phyloP scores from a whole-genome alignment of 2,113 vertebrate genomes.

The Myotis davidii region DNA sequence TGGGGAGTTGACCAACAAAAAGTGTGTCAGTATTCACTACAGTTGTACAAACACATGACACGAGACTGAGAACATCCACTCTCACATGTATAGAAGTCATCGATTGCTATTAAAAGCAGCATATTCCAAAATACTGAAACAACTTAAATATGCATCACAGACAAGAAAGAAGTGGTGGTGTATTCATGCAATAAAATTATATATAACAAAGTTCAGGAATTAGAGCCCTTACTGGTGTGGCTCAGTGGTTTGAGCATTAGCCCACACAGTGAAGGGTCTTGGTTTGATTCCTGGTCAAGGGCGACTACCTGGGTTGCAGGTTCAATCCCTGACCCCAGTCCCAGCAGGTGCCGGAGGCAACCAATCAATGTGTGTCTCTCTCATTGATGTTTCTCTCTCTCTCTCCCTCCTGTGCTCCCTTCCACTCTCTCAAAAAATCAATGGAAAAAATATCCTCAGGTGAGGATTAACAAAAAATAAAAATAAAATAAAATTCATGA shows the following conservation, averaged over 20 bases:
- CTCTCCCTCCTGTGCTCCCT: fast-evolving
- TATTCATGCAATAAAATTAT: neutral
- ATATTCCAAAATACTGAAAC: neutral
- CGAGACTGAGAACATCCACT: neutral
- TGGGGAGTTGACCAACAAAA: neutral
- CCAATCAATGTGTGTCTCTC: too few relatives aligned
- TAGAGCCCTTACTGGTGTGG: too few relatives aligned
- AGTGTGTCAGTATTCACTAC: neutral
- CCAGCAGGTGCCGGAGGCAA: too few relatives aligned
- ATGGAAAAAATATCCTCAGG: too few relatives aligned
- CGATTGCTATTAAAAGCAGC: neutral
- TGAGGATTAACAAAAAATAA: neutral
- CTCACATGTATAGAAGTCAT: neutral
- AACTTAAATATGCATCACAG: neutral
- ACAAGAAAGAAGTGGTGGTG: neutral
- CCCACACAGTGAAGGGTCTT: too few relatives aligned
- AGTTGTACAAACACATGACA: neutral
- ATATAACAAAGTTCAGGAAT: neutral
- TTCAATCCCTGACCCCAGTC: too few relatives aligned
- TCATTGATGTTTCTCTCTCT: too few relatives aligned
- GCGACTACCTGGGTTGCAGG: too few relatives aligned
- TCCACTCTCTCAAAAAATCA: too few relatives aligned
- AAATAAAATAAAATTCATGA: conserved; percentile 48
- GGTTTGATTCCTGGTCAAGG: too few relatives aligned
- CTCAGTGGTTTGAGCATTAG: too few relatives aligned